phyloP scores from a whole-genome alignment of 2,797 vertebrate genomes.

The Zalophus californianus region DNA sequence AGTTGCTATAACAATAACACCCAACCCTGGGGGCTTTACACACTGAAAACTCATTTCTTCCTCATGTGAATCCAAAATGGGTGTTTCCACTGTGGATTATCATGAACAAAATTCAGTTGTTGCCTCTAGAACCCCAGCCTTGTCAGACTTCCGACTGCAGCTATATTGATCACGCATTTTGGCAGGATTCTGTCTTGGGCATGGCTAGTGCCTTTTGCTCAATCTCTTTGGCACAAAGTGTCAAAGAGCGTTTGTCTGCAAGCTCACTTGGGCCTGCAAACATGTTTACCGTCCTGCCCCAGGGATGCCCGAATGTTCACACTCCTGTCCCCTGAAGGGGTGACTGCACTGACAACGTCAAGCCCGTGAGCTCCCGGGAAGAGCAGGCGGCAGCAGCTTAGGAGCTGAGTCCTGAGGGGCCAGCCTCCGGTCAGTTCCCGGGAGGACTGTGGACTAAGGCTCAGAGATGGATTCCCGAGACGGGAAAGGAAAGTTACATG shows the following conservation, averaged over 20 bases:
- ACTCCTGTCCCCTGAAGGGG: neutral
- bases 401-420: neutral
- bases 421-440: neutral
- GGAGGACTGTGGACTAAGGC: neutral
- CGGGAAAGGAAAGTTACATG: neutral
- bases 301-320: neutral
- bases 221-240: neutral
- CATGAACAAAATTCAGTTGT: neutral
- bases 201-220: neutral
- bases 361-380: neutral
- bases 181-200: neutral
- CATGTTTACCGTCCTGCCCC: neutral
- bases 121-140: neutral
- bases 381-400: neutral
- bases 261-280: neutral
- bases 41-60: neutral
- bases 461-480: neutral
- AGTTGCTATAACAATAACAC: neutral
- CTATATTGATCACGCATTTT: neutral
- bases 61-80: neutral
- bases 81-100: neutral
- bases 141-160: neutral
- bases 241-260: neutral
- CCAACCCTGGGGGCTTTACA: neutral
- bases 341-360: accelerated